Evolutionary conservation across 2,888 invertebrate genomes (phyloP).

Genomic region (Argyra leucocephala): DNA sequence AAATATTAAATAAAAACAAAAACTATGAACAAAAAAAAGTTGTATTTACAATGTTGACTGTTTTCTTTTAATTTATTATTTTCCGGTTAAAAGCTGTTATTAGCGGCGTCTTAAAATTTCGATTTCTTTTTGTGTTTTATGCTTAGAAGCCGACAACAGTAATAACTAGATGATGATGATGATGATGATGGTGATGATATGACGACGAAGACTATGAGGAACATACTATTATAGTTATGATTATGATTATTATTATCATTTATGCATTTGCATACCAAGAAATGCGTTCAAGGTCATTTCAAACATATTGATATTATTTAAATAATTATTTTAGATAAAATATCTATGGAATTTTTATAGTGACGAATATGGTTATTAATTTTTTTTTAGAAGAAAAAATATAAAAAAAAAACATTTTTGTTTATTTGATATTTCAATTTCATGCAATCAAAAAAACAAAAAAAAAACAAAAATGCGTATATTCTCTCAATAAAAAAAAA

Average conservation of each 20-base stretch:
- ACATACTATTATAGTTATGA: neutral
- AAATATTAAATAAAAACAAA: too few species aligned
- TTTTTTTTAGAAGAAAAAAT: neutral
- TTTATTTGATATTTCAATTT: too few species aligned
- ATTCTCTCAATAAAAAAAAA: too few species aligned
- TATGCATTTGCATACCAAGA: neutral
- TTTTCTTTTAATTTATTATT: slow-evolving; percentile 6
- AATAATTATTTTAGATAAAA: neutral
- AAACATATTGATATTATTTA: neutral
- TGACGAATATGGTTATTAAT: slow-evolving; percentile 5
- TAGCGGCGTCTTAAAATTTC: neutral
- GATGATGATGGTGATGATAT: too few species aligned
- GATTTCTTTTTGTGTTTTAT: neutral
- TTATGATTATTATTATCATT: neutral
- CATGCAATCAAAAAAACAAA: neutral
- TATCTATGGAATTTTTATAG: slow-evolving; percentile 6
- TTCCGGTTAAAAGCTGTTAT: slow-evolving; percentile 1
- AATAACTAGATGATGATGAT: too few species aligned
- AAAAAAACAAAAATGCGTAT: neutral
- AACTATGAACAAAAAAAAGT: too few species aligned
- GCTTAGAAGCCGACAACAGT: neutral
- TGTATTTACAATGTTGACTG: too few species aligned
- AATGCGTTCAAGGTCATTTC: neutral
- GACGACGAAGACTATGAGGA: neutral
- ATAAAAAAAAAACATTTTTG: neutral